phyloP scores from a whole-genome alignment of 2,888 invertebrate genomes.

The Agelastica alni region DNA sequence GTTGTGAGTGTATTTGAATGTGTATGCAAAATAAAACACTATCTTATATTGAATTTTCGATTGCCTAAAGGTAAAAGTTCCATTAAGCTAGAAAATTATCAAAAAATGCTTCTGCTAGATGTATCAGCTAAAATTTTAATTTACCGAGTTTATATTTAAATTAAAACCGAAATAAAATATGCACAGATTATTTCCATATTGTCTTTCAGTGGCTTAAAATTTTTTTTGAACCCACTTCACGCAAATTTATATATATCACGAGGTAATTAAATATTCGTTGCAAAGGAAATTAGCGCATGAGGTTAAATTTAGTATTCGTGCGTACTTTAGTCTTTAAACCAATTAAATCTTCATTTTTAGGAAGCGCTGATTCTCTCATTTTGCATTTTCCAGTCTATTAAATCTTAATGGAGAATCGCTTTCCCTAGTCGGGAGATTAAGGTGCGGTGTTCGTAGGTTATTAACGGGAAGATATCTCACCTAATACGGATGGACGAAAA shows the following conservation, averaged over 20 bases:
- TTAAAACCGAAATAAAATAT: too few relatives aligned
- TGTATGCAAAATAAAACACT: too few relatives aligned
- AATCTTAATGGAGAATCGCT: constrained; percentile 27
- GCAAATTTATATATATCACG: constrained; percentile 6
- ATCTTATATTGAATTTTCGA: too few relatives aligned
- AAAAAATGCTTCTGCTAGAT: too few relatives aligned
- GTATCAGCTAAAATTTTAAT: too few relatives aligned
- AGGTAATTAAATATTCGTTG: constrained; percentile 28
- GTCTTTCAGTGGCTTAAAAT: too few relatives aligned
- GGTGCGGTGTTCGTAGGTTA: constrained; percentile 5
- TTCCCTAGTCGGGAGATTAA: constrained; percentile 12
- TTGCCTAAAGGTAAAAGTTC: too few relatives aligned
- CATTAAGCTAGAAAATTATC: too few relatives aligned
- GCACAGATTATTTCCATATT: too few relatives aligned
- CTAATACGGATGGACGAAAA: neutral
- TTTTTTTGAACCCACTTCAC: too few relatives aligned
- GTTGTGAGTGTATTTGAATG: too few relatives aligned
- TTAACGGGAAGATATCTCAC: constrained; percentile 11
- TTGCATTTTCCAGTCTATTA: constrained; percentile 30
- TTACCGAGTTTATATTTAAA: too few relatives aligned
- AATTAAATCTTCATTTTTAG: constrained; percentile 33
- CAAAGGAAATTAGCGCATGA: constrained; percentile 21
- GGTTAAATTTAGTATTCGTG: constrained; percentile 21
- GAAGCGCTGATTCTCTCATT: constrained; percentile 29
- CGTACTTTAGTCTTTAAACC: constrained; percentile 30